phyloP scores from a whole-genome alignment of 2,888 invertebrate species.

The Agrotis exclamationis region DNA sequence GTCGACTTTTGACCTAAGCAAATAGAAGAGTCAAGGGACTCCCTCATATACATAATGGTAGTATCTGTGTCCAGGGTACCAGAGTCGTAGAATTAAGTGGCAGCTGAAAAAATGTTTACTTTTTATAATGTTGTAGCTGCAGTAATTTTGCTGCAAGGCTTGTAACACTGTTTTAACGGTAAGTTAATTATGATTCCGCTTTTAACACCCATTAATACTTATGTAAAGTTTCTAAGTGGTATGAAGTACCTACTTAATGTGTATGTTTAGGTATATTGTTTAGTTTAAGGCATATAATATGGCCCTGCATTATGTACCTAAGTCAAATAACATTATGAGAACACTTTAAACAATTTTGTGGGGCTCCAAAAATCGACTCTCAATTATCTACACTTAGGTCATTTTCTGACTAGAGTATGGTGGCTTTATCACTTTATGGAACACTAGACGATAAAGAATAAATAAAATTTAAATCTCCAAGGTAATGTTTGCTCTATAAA shows the following conservation, averaged over 20 bases:
- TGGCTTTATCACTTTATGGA: no score
- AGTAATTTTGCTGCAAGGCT: neutral
- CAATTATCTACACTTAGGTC: no score
- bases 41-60: conserved; percentile 37
- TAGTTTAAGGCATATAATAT: neutral
- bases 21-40: conserved; percentile 31
- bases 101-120: conserved; percentile 8
- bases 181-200: conserved; percentile 12
- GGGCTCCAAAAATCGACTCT: neutral
- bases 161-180: conserved; percentile 9
- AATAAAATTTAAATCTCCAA: neutral
- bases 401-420: no score
- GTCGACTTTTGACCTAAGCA: conserved; percentile 22
- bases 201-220: conserved; percentile 7
- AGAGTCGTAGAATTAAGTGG: conserved; percentile 12
- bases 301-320: neutral
- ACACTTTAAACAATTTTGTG: neutral
- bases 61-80: conserved; percentile 23
- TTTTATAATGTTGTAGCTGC: neutral
- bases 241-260: conserved; percentile 3
- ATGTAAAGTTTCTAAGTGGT: conserved; percentile 12
- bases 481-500: neutral
- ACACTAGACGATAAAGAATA: no score
- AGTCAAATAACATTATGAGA: conserved; percentile 25
- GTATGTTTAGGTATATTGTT: conserved; percentile 5